These are phyloP conservation scores for Salvelinus alpinus DNA, from an alignment of 2,113 vertebrate species.

Conservation along the genomic window DNA sequence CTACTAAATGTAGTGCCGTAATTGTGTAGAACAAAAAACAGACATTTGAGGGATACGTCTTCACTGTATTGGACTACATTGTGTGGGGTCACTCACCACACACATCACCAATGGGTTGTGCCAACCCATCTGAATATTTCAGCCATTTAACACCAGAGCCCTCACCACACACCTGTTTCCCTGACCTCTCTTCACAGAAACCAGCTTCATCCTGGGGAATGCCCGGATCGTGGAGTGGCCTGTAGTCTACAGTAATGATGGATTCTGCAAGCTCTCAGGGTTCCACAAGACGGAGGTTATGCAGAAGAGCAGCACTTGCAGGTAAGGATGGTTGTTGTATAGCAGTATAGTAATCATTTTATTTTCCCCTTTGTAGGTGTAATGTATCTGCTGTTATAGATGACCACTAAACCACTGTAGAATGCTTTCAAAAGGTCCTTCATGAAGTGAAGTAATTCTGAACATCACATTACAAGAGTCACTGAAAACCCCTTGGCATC, in stretches of 20 bases:
- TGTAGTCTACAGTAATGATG: constrained; percentile 98
- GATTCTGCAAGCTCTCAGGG: constrained; percentile 96
- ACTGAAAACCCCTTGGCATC: constrained; percentile 7
- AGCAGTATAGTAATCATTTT: background rate
- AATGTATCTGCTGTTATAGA: background rate
- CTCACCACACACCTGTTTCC: background rate
- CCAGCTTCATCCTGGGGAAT: constrained; percentile 95
- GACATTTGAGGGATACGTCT: no score
- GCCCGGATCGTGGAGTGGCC: constrained; percentile 99
- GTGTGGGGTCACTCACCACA: no score
- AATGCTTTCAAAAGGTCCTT: background rate
- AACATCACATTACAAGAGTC: background rate
- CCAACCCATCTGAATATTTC: no score
- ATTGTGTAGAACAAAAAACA: no score
- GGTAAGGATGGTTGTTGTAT: constrained; percentile 67
- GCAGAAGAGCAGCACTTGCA: constrained; percentile 99
- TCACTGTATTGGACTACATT: no score
- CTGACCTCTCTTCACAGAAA: constrained; percentile 71
- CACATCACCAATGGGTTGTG: no score
- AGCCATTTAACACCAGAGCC: no score
- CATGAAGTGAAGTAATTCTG: background rate
- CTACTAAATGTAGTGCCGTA: no score
- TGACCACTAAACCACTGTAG: background rate
- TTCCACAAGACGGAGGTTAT: constrained; percentile 96
- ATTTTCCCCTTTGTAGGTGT: background rate